A percentile compares a stretch with the other conserved stretches of the same genome.
Evolutionary conservation across 2,888 invertebrate species (phyloP).

Genomic region (Dryobotodes eremita): DNA sequence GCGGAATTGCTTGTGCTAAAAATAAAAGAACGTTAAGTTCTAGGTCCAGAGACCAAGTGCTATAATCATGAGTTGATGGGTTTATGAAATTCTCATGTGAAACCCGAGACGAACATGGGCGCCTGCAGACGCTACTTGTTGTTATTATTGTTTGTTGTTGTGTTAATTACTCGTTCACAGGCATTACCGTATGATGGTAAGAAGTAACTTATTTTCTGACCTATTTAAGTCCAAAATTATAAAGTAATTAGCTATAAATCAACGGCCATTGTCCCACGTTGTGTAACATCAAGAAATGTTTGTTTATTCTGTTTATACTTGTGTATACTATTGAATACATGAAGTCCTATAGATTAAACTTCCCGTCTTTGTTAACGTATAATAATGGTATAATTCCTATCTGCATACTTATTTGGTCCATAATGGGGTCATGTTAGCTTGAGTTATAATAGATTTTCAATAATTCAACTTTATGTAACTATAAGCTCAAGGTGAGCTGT

Average conservation of each 20-base stretch:
- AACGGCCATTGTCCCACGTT: slow-evolving; percentile 3
- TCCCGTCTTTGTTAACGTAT: not conserved
- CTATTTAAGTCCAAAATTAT: not conserved
- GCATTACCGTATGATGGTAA: slow-evolving; percentile 82
- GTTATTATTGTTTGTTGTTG: slow-evolving; percentile 70
- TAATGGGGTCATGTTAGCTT: slow-evolving; percentile 1
- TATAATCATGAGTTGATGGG: slow-evolving; percentile 23
- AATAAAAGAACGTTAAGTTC: slow-evolving; percentile 50
- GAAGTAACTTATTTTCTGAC: slow-evolving; percentile 29
- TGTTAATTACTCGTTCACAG: slow-evolving; percentile 68
- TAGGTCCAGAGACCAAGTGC: slow-evolving; percentile 13
- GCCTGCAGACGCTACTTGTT: slow-evolving; percentile 54
- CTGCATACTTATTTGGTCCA: not conserved
- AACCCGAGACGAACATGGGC: slow-evolving; percentile 59
- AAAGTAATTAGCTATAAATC: not conserved
- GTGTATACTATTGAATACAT: not conserved
- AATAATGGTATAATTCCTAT: not conserved
- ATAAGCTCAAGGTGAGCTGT: not conserved
- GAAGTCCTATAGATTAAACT: not conserved
- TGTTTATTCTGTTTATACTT: slow-evolving; percentile 6
- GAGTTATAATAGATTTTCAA: not conserved
- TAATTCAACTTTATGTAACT: not conserved
- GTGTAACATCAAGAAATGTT: slow-evolving; percentile 19
- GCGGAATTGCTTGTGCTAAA: slow-evolving; percentile 38
- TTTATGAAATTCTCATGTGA: slow-evolving; percentile 33